phyloP scores from a whole-genome alignment of 2,797 vertebrate genomes.

The Pseudocheirus occidentalis region DNA sequence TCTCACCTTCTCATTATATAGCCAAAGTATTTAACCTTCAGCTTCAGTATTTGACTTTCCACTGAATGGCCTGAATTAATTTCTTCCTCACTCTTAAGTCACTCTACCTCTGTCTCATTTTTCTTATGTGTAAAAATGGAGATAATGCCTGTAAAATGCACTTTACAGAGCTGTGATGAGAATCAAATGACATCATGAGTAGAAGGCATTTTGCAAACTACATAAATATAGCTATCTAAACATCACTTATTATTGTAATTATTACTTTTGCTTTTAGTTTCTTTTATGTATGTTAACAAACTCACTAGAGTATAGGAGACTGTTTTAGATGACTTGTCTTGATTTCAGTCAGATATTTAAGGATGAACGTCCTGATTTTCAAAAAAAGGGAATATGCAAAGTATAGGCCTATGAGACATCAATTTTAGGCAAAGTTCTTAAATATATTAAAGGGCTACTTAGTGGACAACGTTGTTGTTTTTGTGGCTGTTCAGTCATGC shows the following conservation, averaged over 20 bases:
- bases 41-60: neutral
- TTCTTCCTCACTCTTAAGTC: neutral
- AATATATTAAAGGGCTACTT: neutral
- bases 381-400: neutral
- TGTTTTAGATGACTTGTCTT: neutral
- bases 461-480: neutral
- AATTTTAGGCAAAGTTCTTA: neutral
- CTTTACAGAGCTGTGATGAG: neutral
- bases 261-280: neutral
- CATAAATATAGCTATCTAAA: neutral
- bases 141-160: neutral
- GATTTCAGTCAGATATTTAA: neutral
- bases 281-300: neutral
- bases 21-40: neutral
- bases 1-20: neutral
- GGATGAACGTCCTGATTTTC: neutral
- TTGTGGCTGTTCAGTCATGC: no score
- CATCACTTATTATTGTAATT: neutral
- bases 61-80: neutral
- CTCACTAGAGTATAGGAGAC: neutral
- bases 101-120: neutral
- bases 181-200: neutral
- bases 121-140: neutral
- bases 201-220: neutral
- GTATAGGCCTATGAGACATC: neutral